These are phyloP conservation scores for Morpho deidamia DNA, from an alignment of 2,888 invertebrate species.

Conservation along the genomic window DNA sequence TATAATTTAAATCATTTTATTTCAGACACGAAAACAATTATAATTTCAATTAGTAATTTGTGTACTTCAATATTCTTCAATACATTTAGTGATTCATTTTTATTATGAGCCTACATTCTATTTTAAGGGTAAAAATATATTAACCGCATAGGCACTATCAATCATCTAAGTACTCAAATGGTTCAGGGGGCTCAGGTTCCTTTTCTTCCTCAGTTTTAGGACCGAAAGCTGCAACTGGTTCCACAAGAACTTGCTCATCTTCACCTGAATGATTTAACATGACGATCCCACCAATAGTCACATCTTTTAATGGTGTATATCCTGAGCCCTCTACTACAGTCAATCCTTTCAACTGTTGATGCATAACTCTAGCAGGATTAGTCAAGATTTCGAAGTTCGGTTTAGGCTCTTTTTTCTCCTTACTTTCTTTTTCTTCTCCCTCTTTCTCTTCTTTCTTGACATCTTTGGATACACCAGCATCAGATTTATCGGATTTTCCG, in stretches of 20 bases:
- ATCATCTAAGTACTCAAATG: slow-evolving; percentile 96
- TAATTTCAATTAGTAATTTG: slow-evolving; percentile 47
- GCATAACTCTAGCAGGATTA: slow-evolving; percentile 96
- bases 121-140: slow-evolving; percentile 27
- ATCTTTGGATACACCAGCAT: slow-evolving; percentile 65
- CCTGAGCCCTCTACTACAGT: slow-evolving; percentile 88
- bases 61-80: slow-evolving; percentile 53
- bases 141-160: slow-evolving; percentile 58
- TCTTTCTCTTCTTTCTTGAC: slow-evolving; percentile 71
- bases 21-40: slow-evolving; percentile 41
- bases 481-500: slow-evolving; percentile 64
- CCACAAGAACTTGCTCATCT: slow-evolving; percentile 91
- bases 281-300: slow-evolving; percentile 96
- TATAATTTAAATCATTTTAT: slow-evolving; percentile 26
- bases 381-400: slow-evolving; percentile 93
- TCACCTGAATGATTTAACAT: slow-evolving; percentile 93
- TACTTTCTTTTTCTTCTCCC: slow-evolving; percentile 60
- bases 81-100: slow-evolving; percentile 42
- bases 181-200: slow-evolving; percentile 98
- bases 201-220: slow-evolving; percentile 96
- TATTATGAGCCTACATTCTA: slow-evolving; percentile 38
- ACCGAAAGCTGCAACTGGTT: slow-evolving; percentile 94
- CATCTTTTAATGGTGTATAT: slow-evolving; percentile 93
- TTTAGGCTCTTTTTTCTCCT: slow-evolving; percentile 91
- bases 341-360: slow-evolving; percentile 91